phyloP scores from a whole-genome alignment of 2,797 vertebrate species.

The Novumbra hubbsi region DNA sequence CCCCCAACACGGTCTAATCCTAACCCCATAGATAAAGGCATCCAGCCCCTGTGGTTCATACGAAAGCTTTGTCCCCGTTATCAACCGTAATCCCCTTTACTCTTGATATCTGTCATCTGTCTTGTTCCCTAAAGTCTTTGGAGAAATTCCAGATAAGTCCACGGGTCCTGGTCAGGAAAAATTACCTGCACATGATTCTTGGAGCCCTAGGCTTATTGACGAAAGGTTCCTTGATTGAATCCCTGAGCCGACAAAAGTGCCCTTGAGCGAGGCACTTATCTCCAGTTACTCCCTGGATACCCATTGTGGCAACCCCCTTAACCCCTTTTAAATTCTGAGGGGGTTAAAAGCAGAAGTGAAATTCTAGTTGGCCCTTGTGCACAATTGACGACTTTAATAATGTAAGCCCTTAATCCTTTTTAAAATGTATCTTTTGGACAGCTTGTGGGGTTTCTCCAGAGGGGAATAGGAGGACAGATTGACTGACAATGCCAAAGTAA shows the following conservation, averaged over 20 bases:
- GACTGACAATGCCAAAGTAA: neutral
- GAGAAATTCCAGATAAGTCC: neutral
- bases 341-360: too few species aligned
- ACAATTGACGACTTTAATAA: too few species aligned
- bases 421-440: neutral
- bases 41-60: neutral
- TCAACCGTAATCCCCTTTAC: conserved; percentile 10
- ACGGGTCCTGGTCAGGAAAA: neutral
- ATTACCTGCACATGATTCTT: conserved; percentile 7
- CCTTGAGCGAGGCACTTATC: too few species aligned
- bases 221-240: too few species aligned
- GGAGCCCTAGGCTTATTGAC: too few species aligned
- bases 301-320: too few species aligned
- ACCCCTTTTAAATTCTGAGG: too few species aligned
- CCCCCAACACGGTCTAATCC: neutral
- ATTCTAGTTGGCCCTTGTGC: too few species aligned
- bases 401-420: too few species aligned
- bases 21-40: neutral
- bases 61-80: neutral
- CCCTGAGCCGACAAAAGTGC: too few species aligned
- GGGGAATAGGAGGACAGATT: neutral
- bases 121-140: neutral
- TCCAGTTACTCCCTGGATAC: too few species aligned
- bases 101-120: conserved; percentile 6
- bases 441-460: neutral